phyloP scores from a whole-genome alignment of 2,113 vertebrate genomes.

The Prunella fulvescens region DNA sequence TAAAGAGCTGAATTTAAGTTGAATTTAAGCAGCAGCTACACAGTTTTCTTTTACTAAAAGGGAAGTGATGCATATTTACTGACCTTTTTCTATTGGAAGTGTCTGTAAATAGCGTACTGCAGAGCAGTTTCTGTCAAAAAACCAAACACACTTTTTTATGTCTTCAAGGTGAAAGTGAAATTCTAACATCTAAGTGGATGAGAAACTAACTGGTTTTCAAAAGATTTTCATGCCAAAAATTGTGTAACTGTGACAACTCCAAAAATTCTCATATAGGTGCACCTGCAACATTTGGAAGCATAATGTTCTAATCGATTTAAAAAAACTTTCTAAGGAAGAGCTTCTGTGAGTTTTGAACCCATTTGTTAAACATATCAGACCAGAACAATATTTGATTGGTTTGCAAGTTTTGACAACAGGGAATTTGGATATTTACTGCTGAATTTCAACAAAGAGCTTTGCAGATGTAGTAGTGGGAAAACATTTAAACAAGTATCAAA shows the following conservation, averaged over 20 bases:
- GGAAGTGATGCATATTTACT: neutral
- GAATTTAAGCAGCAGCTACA: neutral
- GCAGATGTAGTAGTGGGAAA: neutral
- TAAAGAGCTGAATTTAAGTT: neutral
- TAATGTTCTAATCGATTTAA: fast-evolving
- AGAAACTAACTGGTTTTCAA: neutral
- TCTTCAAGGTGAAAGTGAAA: neutral
- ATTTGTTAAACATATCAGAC: too few species aligned
- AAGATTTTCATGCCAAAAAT: neutral
- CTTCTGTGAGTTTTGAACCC: neutral
- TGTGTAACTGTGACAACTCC: neutral
- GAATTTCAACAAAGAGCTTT: neutral
- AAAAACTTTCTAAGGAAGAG: fast-evolving
- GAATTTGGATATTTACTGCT: neutral
- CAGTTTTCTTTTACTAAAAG: neutral
- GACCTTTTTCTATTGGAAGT: fast-evolving
- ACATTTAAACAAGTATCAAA: neutral
- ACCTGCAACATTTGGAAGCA: neutral
- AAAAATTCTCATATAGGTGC: neutral
- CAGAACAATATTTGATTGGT: neutral
- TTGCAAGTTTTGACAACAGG: neutral
- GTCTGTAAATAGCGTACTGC: neutral
- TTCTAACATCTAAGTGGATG: neutral
- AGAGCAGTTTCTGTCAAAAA: neutral
- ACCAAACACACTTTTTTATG: too few species aligned